Evolutionary conservation across 1,140 invertebrate species (phyloP).

Genomic region (Mizuhopecten yessoensis): DNA sequence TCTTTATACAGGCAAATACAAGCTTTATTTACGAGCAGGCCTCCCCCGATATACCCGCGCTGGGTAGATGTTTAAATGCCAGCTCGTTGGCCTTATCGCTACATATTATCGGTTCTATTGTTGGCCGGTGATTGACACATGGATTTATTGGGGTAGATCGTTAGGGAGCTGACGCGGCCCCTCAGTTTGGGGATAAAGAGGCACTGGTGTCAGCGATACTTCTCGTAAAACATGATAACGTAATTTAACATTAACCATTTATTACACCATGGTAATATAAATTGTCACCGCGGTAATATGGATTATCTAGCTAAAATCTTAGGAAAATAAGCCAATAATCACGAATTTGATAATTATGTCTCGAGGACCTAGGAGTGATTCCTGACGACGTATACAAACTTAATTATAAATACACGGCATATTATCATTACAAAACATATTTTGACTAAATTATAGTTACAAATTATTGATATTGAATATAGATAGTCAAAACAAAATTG

Average conservation of each 20-base stretch:
- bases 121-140: not conserved
- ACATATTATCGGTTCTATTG: not conserved
- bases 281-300: not conserved
- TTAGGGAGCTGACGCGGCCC: not conserved
- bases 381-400: not conserved
- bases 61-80: constrained; percentile 17
- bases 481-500: no score
- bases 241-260: not conserved
- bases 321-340: not conserved
- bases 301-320: not conserved
- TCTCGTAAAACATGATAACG: not conserved
- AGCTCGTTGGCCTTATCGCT: constrained; percentile 17
- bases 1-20: no score
- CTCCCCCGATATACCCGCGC: constrained; percentile 1
- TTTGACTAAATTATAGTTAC: no score
- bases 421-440: no score
- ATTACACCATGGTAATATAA: not conserved
- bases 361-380: not conserved
- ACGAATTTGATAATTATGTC: not conserved
- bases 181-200: not conserved
- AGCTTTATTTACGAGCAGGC: not conserved
- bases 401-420: not conserved
- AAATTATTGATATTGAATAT: no score
- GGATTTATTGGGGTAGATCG: not conserved
- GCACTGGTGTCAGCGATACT: not conserved